These are phyloP conservation scores for Leptatherina wallacei DNA, from an alignment of 2,797 vertebrate genomes.

Conservation along the genomic window DNA sequence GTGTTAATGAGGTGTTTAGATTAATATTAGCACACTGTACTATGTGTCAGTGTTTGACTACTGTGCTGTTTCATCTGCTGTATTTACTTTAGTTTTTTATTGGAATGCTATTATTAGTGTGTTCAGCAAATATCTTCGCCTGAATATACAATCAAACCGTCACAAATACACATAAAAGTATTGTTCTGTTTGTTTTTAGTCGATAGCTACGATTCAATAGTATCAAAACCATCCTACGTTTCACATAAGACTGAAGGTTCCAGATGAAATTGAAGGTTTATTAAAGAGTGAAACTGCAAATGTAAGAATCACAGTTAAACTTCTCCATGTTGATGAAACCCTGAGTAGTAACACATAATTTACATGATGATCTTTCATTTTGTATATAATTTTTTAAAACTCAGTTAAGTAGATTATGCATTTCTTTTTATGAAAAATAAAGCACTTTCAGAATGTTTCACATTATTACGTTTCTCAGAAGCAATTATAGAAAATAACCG, in stretches of 20 bases:
- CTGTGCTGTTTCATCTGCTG: background rate
- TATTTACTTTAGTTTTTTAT: background rate
- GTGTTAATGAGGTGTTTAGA: slow-evolving; percentile 61
- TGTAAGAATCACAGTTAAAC: background rate
- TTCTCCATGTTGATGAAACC: background rate
- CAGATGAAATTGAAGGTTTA: slow-evolving; percentile 3
- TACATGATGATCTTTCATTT: background rate
- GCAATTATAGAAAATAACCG: no score
- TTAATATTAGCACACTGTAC: slow-evolving; percentile 30
- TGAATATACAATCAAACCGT: slow-evolving; percentile 33
- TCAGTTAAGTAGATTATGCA: background rate
- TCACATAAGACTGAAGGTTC: slow-evolving; percentile 13
- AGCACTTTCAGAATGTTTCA: no score
- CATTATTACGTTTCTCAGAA: no score
- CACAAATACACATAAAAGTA: slow-evolving; percentile 17
- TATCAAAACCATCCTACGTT: background rate
- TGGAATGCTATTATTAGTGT: slow-evolving; percentile 18
- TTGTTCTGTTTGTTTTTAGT: slow-evolving; percentile 4
- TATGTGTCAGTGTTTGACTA: slow-evolving; percentile 19
- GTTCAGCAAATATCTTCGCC: slow-evolving; percentile 20
- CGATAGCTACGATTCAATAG: no score
- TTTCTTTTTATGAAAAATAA: background rate
- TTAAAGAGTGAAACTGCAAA: background rate
- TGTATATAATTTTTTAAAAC: background rate
- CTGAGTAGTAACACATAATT: background rate